Evolutionary conservation across 2,888 invertebrate species (phyloP).

Genomic region (Orchesella flavescens): DNA sequence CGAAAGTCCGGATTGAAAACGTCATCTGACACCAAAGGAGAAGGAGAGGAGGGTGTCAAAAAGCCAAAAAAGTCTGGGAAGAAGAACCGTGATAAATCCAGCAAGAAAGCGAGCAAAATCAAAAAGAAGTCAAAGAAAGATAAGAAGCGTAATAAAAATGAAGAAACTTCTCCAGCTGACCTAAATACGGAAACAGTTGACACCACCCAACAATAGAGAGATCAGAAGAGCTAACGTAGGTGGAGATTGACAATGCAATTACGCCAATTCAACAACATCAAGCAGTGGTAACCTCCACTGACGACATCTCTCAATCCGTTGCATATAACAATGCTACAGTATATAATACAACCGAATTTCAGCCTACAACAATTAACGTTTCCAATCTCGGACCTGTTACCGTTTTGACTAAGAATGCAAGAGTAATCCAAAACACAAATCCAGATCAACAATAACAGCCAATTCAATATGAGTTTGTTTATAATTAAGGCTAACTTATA

Average conservation of each 20-base stretch:
- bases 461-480: slow-evolving; percentile 5
- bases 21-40: too few species aligned
- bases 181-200: too few species aligned
- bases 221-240: too few species aligned
- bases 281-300: neutral
- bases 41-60: too few species aligned
- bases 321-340: neutral
- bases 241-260: slow-evolving; percentile 4
- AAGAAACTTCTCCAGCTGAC: too few species aligned
- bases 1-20: too few species aligned
- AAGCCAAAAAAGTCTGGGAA: neutral
- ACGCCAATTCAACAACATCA: neutral
- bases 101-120: neutral
- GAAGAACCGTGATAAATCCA: neutral
- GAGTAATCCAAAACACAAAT: neutral
- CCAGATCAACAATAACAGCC: neutral
- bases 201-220: too few species aligned
- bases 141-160: too few species aligned
- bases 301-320: neutral
- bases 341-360: neutral
- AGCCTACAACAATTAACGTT: neutral
- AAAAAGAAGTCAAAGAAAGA: neutral
- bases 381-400: neutral
- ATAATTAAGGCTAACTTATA: neutral
- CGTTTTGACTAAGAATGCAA: neutral